Conservation (phyloP, 2,113 vertebrate genomes). For the Megaceryle maxima region DNA sequence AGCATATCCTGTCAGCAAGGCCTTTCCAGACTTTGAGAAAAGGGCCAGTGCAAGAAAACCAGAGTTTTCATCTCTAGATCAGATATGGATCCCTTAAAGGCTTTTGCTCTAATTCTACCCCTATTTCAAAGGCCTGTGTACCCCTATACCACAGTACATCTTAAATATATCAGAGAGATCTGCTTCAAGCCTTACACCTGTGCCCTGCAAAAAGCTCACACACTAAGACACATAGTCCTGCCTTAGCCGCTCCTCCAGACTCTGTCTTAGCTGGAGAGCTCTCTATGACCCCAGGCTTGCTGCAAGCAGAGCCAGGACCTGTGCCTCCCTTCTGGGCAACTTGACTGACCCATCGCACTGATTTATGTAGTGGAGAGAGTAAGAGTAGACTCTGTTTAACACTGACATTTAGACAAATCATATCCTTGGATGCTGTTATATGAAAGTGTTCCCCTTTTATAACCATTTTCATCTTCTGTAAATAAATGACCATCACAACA, state of each 20-base stretch:
- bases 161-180: background rate
- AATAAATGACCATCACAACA: background rate
- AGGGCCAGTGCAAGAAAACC: background rate
- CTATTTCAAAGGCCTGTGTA: background rate
- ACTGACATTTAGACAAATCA: background rate
- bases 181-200: background rate
- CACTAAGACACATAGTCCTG: no score
- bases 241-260: background rate
- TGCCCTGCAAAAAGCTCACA: background rate
- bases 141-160: background rate
- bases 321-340: background rate
- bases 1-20: background rate
- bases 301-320: background rate
- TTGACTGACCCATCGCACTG: rapidly evolving
- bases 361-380: background rate
- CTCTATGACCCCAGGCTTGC: rapidly evolving
- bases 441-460: background rate
- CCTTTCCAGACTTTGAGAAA: background rate
- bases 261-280: background rate
- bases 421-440: background rate
- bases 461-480: background rate
- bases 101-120: background rate
- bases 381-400: background rate
- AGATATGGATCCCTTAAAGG: background rate
- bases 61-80: background rate